Evolutionary conservation across 2,113 vertebrate species (phyloP), one percentile per base, ranked within the genome.

Genomic region (Mesocricetus auratus): DNA sequence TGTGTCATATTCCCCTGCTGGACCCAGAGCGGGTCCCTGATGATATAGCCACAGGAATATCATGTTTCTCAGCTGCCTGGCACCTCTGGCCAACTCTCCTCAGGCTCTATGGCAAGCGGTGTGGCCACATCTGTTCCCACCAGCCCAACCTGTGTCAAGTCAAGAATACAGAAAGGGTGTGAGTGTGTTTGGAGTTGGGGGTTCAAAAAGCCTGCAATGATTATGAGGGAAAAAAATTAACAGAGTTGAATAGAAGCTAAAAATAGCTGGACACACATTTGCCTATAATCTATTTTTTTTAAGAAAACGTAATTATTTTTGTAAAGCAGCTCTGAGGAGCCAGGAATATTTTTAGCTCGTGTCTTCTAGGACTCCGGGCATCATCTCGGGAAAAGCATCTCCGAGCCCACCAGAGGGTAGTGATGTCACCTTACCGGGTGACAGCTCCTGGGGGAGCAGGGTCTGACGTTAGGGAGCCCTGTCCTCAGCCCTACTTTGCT

Each of bases 251-350:
- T 94, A 96, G 93, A 64, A 85, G 29, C 92, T 98, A 91, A 94
- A 86, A 89, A 95, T 92, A 97, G 69, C 64, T 62, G 42, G 79
- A 95, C 47, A n/a, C 31, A 64, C 60, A 93, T 96, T 98, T 97
- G 94, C 90, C 91, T 97, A 42, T 50, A 81, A 96, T 94, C n/a
- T 87, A 7, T 75, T 90, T 91, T 92, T 91, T 92, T 79, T 24
- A n/a, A 96, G 95, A 97, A 97, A 96, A 96, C 96, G 45, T 79
- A 96, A 97, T 97, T 97, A 97, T 97, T 97, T 98, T 97, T 94
- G 95, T 94, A 92, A 96, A 94, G 89, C 0, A 42, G 74, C 88
- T 94, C 92, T 90, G 69, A 86, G 90, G 83, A 96, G 93, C 42
- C 86, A 95, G 81, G 85, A 5, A 29, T 98, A 98, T 97, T 98